Conservation (phyloP, 2,888 invertebrate genomes). For the Sturmia bella region DNA sequence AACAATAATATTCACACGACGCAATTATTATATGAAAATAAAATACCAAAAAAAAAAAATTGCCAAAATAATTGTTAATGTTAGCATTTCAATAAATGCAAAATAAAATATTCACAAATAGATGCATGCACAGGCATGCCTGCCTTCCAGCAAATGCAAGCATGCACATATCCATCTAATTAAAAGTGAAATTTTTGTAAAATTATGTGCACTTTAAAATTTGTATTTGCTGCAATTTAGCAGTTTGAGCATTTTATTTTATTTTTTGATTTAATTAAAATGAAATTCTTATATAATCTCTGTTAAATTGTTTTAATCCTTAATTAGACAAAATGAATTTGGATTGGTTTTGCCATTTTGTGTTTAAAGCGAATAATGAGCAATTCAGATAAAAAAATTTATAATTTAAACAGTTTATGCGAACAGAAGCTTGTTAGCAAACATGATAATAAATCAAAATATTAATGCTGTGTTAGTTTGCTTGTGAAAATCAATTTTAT, state of each 20-base stretch:
- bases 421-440: neutral
- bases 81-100: conserved; percentile 15
- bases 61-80: conserved; percentile 5
- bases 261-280: conserved; percentile 47
- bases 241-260: conserved; percentile 10
- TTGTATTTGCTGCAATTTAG: neutral
- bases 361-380: neutral
- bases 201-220: conserved; percentile 25
- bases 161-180: neutral
- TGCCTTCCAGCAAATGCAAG: no score
- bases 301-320: conserved; percentile 23
- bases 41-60: neutral
- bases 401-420: neutral
- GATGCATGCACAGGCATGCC: neutral
- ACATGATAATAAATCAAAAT: no score
- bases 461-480: no score
- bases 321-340: conserved; percentile 32
- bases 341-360: neutral
- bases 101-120: neutral
- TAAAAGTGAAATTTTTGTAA: neutral
- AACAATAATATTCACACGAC: conserved; percentile 35
- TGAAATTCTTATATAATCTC: conserved; percentile 29
- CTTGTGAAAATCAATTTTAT: no score
- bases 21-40: neutral
- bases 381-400: neutral